Base-by-base conservation (phyloP, 2,888 invertebrate genomes). In the Phyllotreta striolata region DNA sequence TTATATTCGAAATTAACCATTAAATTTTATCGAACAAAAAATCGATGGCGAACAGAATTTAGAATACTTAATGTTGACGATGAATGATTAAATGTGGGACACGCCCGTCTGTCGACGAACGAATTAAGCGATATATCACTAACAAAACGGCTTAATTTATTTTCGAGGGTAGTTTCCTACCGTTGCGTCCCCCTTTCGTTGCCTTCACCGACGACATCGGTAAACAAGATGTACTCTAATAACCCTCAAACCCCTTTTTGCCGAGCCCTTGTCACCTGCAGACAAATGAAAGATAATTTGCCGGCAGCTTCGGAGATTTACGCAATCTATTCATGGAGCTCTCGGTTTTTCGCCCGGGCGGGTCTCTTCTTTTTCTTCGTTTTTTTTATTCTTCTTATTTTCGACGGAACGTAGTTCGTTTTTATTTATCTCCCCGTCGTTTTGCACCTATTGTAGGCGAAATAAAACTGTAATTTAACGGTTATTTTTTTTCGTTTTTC, bases 351-450 rank as follows among this genome's bases (percentile, higher is more conserved):
- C n/a, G 2, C 41, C 10, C 9, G 10, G 10, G 10, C 10, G 41
- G 4, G 41, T 41, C 5, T 41, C 3, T 41, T 41, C n/a, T 41
- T 41, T 41, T 41, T 41, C 43, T n/a, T 40, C 55, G 74, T 80
- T 84, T 78, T 92, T 94, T 84, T 94, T 84, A 74, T 94, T 93
- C 86, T 94, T 91, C 37, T 95, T 85, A 74, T 95, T 92, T 34
- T 90, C 84, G 0, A 95, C 94, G 61, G 24, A 4, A 24, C 24
- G 24, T 24, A 24, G 24, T 24, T 24, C 24, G 24, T 24, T 24
- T 24, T 24, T 24, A 24, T 24, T 24, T 24, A 24, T 24, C 24
- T 24, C 24, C n/a, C n/a, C 24, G 24, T 24, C 24, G 24, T 24
- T 24, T 24, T 24, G 24, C 24, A 24, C 24, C 24, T 24, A 24